phyloP scores from a whole-genome alignment of 1,140 invertebrate genomes.

The Calephelis virginiensis region DNA sequence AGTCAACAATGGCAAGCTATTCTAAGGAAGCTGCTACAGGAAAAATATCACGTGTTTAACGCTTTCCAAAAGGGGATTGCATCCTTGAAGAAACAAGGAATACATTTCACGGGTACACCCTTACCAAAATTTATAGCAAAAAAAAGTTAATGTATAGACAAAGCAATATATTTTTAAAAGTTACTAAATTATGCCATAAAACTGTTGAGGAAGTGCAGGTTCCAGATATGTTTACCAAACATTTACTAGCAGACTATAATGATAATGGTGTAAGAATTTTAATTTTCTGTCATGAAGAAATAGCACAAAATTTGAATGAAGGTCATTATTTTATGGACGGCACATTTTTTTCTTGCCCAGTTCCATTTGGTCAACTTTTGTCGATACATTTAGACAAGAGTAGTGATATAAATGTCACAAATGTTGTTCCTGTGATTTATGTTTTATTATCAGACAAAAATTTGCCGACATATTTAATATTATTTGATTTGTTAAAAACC shows the following conservation, averaged over 20 bases:
- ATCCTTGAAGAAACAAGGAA: too few relatives aligned
- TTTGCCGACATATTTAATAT: not conserved
- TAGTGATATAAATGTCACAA: not conserved
- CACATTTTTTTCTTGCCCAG: not conserved
- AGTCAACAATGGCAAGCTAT: too few relatives aligned
- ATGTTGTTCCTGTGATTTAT: not conserved
- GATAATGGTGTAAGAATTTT: not conserved
- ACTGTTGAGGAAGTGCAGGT: not conserved
- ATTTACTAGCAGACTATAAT: not conserved
- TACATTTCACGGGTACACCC: too few relatives aligned
- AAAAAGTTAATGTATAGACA: not conserved
- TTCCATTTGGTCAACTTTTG: not conserved
- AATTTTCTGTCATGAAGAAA: not conserved
- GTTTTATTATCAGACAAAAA: not conserved
- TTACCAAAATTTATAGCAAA: too few relatives aligned
- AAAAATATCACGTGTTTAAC: too few relatives aligned
- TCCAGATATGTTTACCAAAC: not conserved
- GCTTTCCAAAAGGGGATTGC: too few relatives aligned
- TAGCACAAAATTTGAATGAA: not conserved
- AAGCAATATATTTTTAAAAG: not conserved
- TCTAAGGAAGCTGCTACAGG: too few relatives aligned
- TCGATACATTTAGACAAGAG: not conserved
- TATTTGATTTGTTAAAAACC: not conserved
- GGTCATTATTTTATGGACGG: not conserved
- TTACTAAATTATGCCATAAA: not conserved